These are phyloP conservation scores for Sphaeramia orbicularis DNA, from an alignment of 2,797 vertebrate genomes.

Conservation along the genomic window DNA sequence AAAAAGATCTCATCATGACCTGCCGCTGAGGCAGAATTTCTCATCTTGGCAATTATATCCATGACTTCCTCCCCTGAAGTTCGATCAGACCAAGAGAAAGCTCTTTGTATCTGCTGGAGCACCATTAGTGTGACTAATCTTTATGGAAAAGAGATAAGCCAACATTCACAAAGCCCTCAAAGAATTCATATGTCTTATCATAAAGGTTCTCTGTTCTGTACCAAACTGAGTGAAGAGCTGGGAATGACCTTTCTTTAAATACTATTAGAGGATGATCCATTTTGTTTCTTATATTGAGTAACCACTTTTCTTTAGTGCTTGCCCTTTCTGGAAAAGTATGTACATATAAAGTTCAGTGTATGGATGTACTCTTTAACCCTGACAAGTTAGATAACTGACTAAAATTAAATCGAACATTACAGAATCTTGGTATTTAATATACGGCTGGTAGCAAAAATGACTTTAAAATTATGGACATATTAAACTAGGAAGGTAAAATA, in stretches of 20 bases:
- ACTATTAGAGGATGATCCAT: conserved; percentile 20
- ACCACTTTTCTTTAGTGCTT: conserved; percentile 14
- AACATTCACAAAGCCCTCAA: conserved; percentile 54
- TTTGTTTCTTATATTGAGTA: conserved; percentile 18
- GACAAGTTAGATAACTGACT: no score
- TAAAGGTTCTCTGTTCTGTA: conserved; percentile 27
- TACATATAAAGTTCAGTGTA: no score
- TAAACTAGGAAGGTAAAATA: no score
- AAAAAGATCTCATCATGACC: conserved; percentile 60
- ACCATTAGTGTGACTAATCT: conserved; percentile 70
- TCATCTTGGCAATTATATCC: conserved; percentile 66
- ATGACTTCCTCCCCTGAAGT: conserved; percentile 53
- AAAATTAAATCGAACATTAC: no score
- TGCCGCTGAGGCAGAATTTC: conserved; percentile 58
- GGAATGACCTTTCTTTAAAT: conserved; percentile 34
- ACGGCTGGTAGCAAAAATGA: no score
- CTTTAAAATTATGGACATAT: no score
- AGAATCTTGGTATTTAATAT: no score
- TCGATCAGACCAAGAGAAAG: conserved; percentile 51
- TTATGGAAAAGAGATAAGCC: conserved; percentile 59
- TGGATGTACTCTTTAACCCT: no score
- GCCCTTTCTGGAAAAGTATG: no score
- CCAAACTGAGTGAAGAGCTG: conserved; percentile 13
- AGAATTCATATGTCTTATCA: conserved; percentile 45
- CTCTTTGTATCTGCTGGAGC: conserved; percentile 57